A percentile compares a stretch with the other conserved stretches of the same genome.
Evolutionary conservation across 2,797 vertebrate genomes (phyloP).

Genomic region (Austrolebias charrua): DNA sequence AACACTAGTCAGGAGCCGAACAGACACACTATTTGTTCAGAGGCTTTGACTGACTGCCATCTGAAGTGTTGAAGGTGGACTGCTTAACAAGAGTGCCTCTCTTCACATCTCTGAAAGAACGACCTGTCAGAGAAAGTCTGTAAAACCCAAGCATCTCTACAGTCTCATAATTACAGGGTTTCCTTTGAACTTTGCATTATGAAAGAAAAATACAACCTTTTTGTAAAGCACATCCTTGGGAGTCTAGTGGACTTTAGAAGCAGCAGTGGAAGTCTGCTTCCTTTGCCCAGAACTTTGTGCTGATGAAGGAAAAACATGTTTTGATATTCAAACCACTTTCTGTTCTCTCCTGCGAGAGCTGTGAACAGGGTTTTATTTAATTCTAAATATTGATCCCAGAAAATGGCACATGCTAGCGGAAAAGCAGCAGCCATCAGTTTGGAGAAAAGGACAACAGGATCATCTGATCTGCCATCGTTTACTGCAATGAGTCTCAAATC

Average conservation of each 20-base stretch:
- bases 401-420: constrained; percentile 21
- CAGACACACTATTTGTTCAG: constrained; percentile 19
- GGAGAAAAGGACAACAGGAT: constrained; percentile 10
- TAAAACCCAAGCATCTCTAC: constrained; percentile 25
- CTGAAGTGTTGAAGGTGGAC: constrained; percentile 23
- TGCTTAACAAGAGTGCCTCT: constrained; percentile 10
- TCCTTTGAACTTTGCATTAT: too few species aligned
- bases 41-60: constrained; percentile 21
- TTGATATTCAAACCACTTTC: constrained; percentile 19
- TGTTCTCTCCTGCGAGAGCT: constrained; percentile 27
- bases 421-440: constrained; percentile 1
- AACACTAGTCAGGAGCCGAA: too few species aligned
- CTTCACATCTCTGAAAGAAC: constrained; percentile 30
- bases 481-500: too few species aligned
- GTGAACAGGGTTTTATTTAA: constrained; percentile 42
- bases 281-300: constrained; percentile 24
- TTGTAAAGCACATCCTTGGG: constrained; percentile 3
- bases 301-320: constrained; percentile 15
- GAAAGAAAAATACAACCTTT: constrained; percentile 8
- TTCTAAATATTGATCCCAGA: constrained; percentile 48
- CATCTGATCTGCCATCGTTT: constrained; percentile 22
- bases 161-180: background rate
- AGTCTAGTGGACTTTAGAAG: constrained; percentile 5
- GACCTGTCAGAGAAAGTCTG: constrained; percentile 25
- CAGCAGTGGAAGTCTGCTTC: background rate